Base-by-base conservation (phyloP, 2,888 invertebrate genomes). In the Eudemis profundana region DNA sequence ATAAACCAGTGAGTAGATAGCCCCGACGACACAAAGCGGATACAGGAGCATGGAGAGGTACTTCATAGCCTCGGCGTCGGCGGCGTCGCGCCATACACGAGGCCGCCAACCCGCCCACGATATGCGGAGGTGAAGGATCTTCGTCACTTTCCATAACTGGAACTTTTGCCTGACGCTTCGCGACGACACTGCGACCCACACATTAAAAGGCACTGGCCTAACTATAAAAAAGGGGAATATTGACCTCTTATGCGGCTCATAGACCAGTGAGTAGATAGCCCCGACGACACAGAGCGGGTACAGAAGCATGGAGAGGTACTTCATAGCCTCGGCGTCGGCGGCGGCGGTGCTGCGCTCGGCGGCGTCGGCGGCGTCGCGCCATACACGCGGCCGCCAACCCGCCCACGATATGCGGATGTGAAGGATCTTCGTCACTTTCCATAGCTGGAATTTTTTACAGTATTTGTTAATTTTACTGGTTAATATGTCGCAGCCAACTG, bases 341-440 rank as follows among this genome's bases (percentile, higher is more conserved):
- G 94, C 92, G 72, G 97, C 95, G 0, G 99, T 99, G 79, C 93
- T 94, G 67, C 93, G 93, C 87, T 99, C 99, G 2, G 74, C 84
- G 4, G 82, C 88, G 74, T 86, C 86, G 53, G 94, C 97, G 14
- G 44, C 66, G 15, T 68, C 76, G 4, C 87, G 82, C 80, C 84
- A 85, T 38, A 87, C 74, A 23, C 78, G 78, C 17, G 78, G 74
- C 74, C 70, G 68, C 75, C 84, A 82, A 8, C 93, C 91, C 15
- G 73, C 75, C 76, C 93, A 93, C 8, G 85, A 85, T 27, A 95
- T 78, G 29, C 93, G 93, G n/a, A 97, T 79, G 82, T 97, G 97
- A 2, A 97, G 93, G 8, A 99, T 97, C 84, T 98, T 99, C 70
- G 95, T 97, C 46, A 98, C 96, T 90, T 99, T 99, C 99, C 99